Evolutionary conservation across 2,113 vertebrate species (phyloP).

Genomic region (Condylura cristata): DNA sequence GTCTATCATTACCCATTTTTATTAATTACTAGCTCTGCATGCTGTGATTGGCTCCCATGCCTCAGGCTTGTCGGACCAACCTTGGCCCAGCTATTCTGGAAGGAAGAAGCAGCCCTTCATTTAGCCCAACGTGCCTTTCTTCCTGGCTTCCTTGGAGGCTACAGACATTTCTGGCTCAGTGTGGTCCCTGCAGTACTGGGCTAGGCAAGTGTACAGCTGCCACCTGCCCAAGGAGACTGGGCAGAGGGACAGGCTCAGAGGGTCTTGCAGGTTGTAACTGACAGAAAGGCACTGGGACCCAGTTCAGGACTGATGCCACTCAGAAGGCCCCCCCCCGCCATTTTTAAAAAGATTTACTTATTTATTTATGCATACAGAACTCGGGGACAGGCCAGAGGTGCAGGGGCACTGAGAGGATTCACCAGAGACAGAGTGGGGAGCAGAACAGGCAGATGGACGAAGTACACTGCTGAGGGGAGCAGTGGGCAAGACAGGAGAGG

Average conservation of each 20-base stretch:
- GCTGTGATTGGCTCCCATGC: slow-evolving; percentile 53
- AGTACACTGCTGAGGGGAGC: too few relatives aligned
- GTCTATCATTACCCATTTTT: slow-evolving; percentile 72
- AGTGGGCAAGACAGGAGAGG: too few relatives aligned
- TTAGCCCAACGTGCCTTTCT: not conserved
- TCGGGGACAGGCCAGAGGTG: too few relatives aligned
- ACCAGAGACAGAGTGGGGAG: too few relatives aligned
- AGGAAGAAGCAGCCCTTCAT: slow-evolving; percentile 14
- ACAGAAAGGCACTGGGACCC: rapidly evolving
- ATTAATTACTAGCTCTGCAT: slow-evolving; percentile 65
- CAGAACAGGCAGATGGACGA: too few relatives aligned
- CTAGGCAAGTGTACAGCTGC: not conserved
- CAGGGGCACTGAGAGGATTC: too few relatives aligned
- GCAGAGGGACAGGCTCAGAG: not conserved
- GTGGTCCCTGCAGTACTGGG: not conserved
- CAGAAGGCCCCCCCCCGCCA: too few relatives aligned
- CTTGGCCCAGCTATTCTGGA: slow-evolving; percentile 30
- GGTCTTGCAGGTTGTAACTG: rapidly evolving
- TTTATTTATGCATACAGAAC: too few relatives aligned
- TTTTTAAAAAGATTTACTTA: too few relatives aligned
- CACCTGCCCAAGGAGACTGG: not conserved
- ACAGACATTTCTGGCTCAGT: slow-evolving; percentile 42
- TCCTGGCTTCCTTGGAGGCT: slow-evolving; percentile 30
- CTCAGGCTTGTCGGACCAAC: slow-evolving; percentile 14
- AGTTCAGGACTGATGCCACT: too few relatives aligned